A percentile compares a stretch with the other conserved stretches of the same genome.
Conservation (phyloP, 2,797 vertebrate genomes). For the Knipowitschia caucasica region DNA sequence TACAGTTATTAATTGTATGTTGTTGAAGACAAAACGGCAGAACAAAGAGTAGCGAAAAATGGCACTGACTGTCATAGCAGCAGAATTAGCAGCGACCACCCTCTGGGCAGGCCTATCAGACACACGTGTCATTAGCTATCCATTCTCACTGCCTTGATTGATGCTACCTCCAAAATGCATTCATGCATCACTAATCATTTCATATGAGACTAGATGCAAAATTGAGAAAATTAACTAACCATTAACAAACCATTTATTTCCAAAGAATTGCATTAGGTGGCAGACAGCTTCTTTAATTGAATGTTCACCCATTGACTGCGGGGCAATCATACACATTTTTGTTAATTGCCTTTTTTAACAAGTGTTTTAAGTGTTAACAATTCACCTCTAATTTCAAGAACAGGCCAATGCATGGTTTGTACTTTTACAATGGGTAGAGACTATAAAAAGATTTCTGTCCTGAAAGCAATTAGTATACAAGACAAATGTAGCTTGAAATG, state of each 20-base stretch:
- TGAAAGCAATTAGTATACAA: too few relatives aligned
- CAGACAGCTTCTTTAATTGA: constrained; percentile 54
- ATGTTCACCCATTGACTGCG: constrained; percentile 39
- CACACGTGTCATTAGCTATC: constrained; percentile 56
- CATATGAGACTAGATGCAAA: constrained; percentile 52
- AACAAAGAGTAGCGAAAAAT: constrained; percentile 38
- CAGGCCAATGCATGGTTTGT: background rate
- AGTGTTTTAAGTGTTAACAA: background rate
- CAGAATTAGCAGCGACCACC: constrained; percentile 19
- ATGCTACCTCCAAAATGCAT: constrained; percentile 56
- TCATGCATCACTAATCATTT: constrained; percentile 70
- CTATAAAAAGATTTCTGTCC: too few relatives aligned
- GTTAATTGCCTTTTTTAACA: background rate
- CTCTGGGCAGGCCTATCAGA: constrained; percentile 43
- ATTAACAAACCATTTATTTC: constrained; percentile 66
- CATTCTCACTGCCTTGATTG: constrained; percentile 64
- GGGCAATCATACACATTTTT: background rate
- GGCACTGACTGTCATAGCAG: constrained; percentile 27
- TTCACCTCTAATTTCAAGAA: background rate
- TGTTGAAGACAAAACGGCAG: constrained; percentile 23
- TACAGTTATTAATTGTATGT: constrained; percentile 33
- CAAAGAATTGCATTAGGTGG: constrained; percentile 49
- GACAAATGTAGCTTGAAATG: too few relatives aligned
- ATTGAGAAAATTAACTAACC: constrained; percentile 60
- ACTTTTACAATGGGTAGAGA: background rate